phyloP scores from a whole-genome alignment of 1,140 invertebrate species.

The Lordiphosa clarofinis region DNA sequence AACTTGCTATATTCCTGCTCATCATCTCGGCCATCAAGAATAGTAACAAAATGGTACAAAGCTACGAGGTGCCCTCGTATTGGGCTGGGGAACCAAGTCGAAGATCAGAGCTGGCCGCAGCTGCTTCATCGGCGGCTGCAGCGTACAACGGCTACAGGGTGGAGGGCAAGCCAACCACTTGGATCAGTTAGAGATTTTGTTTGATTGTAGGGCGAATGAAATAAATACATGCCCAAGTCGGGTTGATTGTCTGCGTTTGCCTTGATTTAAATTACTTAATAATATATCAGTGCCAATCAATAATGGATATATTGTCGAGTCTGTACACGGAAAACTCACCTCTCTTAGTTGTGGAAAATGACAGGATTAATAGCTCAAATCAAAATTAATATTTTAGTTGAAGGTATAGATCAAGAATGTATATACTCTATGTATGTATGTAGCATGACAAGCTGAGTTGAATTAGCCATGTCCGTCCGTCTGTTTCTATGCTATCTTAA shows the following conservation, averaged over 20 bases:
- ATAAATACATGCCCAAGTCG: constrained; percentile 52
- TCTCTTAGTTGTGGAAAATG: too few species aligned
- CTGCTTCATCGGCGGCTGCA: constrained; percentile 60
- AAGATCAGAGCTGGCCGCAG: constrained; percentile 68
- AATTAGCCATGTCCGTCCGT: too few species aligned
- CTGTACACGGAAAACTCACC: too few species aligned
- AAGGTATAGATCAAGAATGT: too few species aligned
- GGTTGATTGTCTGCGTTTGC: constrained; percentile 18
- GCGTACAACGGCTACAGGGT: constrained; percentile 77
- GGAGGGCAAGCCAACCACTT: constrained; percentile 76
- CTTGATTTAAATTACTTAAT: background rate
- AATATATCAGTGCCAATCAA: too few species aligned
- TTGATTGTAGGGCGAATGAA: constrained; percentile 39
- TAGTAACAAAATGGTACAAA: constrained; percentile 68
- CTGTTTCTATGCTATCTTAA: too few species aligned
- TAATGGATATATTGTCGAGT: too few species aligned
- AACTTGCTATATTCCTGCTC: constrained; percentile 83
- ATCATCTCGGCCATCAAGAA: constrained; percentile 83
- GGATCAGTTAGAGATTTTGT: constrained; percentile 57
- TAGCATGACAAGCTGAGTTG: too few species aligned
- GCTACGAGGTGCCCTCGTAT: constrained; percentile 74
- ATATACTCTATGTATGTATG: too few species aligned
- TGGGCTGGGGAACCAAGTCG: constrained; percentile 74
- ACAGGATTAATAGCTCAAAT: too few species aligned
- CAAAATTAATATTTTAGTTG: too few species aligned